Evolutionary conservation across 2,113 vertebrate genomes (phyloP).

Genomic region (Pomatorhinus ruficollis): DNA sequence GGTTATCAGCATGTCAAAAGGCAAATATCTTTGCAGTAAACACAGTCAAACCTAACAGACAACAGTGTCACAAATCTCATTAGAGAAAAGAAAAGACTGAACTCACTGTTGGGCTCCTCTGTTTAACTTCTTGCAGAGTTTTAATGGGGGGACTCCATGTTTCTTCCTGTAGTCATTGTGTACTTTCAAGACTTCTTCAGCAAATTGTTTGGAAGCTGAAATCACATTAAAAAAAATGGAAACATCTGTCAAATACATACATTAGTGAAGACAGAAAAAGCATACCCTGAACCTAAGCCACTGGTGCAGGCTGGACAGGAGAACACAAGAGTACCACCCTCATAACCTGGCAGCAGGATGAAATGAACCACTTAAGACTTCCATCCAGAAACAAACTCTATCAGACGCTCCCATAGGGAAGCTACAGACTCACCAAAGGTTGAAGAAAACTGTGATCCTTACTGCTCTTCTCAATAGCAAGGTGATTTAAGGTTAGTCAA

Average conservation of each 20-base stretch:
- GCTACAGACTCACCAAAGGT: not conserved
- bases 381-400: not conserved
- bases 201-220: constrained; percentile 92
- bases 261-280: not conserved
- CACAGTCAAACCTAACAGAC: not conserved
- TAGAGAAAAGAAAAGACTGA: not conserved
- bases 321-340: not conserved
- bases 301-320: not conserved
- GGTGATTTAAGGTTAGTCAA: not conserved
- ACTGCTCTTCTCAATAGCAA: not conserved
- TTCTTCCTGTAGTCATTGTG: constrained; percentile 92
- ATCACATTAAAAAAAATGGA: constrained; percentile 9
- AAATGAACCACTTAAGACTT: not conserved
- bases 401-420: not conserved
- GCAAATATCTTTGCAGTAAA: not conserved
- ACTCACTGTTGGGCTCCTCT: constrained; percentile 89
- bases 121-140: constrained; percentile 88
- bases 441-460: not conserved
- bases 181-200: constrained; percentile 84
- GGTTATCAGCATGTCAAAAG: not conserved
- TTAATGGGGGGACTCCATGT: constrained; percentile 87
- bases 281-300: not conserved
- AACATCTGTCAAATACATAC: not conserved
- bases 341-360: not conserved
- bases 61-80: not conserved